Evolutionary conservation across 1,140 invertebrate species (phyloP), one percentile per base, ranked within the genome.

Genomic region (Polyergus mexicanus): DNA sequence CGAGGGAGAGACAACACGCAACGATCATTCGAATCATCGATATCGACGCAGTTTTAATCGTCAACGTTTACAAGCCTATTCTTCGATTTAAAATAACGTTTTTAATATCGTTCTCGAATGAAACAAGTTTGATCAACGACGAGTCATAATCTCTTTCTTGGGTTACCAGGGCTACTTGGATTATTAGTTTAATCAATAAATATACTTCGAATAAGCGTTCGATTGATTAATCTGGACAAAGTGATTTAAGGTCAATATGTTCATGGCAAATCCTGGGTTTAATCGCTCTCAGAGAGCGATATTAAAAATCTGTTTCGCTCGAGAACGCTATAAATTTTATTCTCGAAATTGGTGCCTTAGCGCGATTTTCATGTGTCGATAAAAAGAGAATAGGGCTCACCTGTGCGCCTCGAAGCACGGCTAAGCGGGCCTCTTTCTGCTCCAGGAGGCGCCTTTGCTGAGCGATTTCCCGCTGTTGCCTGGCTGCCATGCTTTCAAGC

Each of bases 401-500:
- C 93, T 95, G 95, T 92, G 94, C 92, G 90, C 94, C 94, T 91
- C 94, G 93, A 89, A 98, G 96, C 94, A 98, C 97, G 92, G 97
- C 97, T 91, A 98, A 97, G 81, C 97, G 96, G 88, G 97, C 97
- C 95, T 99, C 98, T 94, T 98, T 98, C 95, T 98, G 98, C 95
- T 99, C 98, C 91, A 99, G 97, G 96, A 98, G 98, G 90, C 98
- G 97, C 94, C 99, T 96, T 92, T 98, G 96, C 96, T 99, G 98
- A 95, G 99, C 98, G 94, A 99, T 99, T 96, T 99, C 98, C 95
- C 98, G 98, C 96, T 99, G 98, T 96, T 99, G 98, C 91, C 98
- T 96, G 92, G 98, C 96, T 93, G 98, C 98, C 98, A 99, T 99
- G 94, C 98, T 98, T 96, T 98, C 98, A 95, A 99, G 97, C 96